Evolutionary conservation across 1,140 invertebrate species (phyloP).

Genomic region (Drosophila bocqueti): DNA sequence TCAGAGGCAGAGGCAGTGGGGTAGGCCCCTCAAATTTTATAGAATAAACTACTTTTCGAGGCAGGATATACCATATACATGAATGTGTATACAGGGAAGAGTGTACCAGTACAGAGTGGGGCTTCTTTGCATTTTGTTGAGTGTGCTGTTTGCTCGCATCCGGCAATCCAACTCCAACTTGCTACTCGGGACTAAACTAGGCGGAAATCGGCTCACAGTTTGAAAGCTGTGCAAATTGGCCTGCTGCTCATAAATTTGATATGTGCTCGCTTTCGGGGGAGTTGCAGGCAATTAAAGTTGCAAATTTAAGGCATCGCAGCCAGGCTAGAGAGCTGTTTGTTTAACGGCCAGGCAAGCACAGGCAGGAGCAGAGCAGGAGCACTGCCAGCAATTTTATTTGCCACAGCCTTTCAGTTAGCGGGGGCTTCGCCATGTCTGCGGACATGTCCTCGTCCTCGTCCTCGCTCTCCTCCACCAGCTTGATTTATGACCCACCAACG

Average conservation of each 20-base stretch:
- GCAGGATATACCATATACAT: neutral
- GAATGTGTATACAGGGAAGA: neutral
- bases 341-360: conserved; percentile 30
- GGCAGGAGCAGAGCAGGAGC: neutral
- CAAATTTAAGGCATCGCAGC: conserved; percentile 33
- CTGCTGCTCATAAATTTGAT: conserved; percentile 43
- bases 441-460: conserved; percentile 27
- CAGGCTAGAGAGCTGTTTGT: conserved; percentile 36
- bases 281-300: conserved; percentile 55
- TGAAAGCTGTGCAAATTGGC: conserved; percentile 48
- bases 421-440: conserved; percentile 8
- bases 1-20: neutral
- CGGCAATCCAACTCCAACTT: conserved; percentile 15
- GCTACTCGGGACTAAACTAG: conserved; percentile 12
- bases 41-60: conserved; percentile 12
- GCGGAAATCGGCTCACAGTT: conserved; percentile 40
- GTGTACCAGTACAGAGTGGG: neutral
- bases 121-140: conserved; percentile 19
- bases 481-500: conserved; percentile 62
- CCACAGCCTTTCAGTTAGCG: conserved; percentile 16
- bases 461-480: conserved; percentile 14
- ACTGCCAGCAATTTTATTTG: conserved; percentile 15
- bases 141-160: conserved; percentile 6
- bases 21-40: conserved; percentile 4
- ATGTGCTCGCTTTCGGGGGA: conserved; percentile 27